A percentile compares a stretch with the other conserved stretches of the same genome.
Evolutionary conservation across 1,140 invertebrate species (phyloP).

Genomic region (Wasmannia auropunctata): DNA sequence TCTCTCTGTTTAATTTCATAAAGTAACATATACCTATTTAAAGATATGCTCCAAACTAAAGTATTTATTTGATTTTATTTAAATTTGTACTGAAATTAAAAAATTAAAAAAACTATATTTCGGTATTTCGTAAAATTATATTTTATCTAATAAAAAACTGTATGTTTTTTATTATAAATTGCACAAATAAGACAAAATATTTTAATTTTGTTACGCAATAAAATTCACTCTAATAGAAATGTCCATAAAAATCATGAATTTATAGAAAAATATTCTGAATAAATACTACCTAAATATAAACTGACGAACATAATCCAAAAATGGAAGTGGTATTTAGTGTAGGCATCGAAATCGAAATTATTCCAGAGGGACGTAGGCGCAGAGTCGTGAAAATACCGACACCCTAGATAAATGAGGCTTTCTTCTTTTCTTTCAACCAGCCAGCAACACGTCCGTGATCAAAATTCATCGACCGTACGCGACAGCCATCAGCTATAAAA

Average conservation of each 20-base stretch:
- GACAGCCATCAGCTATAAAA: slow-evolving; percentile 82
- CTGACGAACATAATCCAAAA: not conserved
- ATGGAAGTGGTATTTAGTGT: slow-evolving; percentile 54
- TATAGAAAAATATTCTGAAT: not conserved
- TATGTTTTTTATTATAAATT: not conserved
- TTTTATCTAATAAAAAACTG: slow-evolving; percentile 7
- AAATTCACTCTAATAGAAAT: not conserved
- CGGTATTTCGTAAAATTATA: not conserved
- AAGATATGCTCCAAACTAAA: not conserved
- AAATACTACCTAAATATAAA: not conserved
- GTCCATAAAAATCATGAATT: not conserved
- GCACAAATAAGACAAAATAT: not conserved
- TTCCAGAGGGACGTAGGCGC: slow-evolving; percentile 32
- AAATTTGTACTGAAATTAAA: not conserved
- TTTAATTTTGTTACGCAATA: not conserved
- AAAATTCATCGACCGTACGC: slow-evolving; percentile 79
- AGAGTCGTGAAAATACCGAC: slow-evolving; percentile 70
- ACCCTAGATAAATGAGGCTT: slow-evolving; percentile 83
- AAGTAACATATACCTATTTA: not conserved
- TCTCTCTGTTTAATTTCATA: not conserved
- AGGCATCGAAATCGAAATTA: slow-evolving; percentile 68
- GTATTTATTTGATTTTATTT: not conserved
- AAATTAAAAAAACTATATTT: not conserved
- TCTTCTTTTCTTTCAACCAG: slow-evolving; percentile 79
- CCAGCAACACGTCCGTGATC: slow-evolving; percentile 80